Base-by-base conservation (phyloP, 1,140 invertebrate genomes). In the Achroia grisella region DNA sequence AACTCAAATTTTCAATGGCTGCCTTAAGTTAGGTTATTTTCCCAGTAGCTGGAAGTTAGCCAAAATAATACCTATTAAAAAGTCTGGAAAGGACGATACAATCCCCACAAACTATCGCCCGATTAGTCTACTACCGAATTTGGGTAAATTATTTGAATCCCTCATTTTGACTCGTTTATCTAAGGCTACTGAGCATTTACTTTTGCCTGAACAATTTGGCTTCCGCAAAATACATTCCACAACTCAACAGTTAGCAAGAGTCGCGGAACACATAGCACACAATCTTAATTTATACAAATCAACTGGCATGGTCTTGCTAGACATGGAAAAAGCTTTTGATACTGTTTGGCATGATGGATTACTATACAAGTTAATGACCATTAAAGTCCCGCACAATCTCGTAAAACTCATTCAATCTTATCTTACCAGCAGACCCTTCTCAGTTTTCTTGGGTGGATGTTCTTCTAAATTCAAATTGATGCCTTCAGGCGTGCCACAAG, bases 191-290 rank as follows among this genome's bases (percentile, higher is more conserved):
- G 10, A 46, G 10, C 32, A 23, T 4, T 32, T 27, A 13, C n/a
- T 52, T 5, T 36, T 56, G 28, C 58, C 47, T 8, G 11, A 49
- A n/a, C 58, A 56, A 34, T 51, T 53, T 41, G 53, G 53, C 0
- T 61, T 56, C 9, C 30, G 46, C 13, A 4, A 37, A 10, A 1
- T 37, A 5, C 50, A 56, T 10, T 12, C 23, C 0, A 61, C 52
- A 2, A 32, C 53, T 3, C 47, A 58, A 30, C 48, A 53, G 11
- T 27, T 49, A 2, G 53, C 52, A 23, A 28, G 58, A 15, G 30
- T 59, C 17, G 2, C 17, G 2, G 17, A 23, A 23, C 6, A 3
- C 6, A 6, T 23, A 2, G 17, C 17, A 3, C 2, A 23, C 17
- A 23, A 23, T 6, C 17, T 23, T 6, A 23, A 23, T 6, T 3